Evolutionary conservation across 2,888 invertebrate genomes (phyloP).

Genomic region (Drosophila bunnanda): DNA sequence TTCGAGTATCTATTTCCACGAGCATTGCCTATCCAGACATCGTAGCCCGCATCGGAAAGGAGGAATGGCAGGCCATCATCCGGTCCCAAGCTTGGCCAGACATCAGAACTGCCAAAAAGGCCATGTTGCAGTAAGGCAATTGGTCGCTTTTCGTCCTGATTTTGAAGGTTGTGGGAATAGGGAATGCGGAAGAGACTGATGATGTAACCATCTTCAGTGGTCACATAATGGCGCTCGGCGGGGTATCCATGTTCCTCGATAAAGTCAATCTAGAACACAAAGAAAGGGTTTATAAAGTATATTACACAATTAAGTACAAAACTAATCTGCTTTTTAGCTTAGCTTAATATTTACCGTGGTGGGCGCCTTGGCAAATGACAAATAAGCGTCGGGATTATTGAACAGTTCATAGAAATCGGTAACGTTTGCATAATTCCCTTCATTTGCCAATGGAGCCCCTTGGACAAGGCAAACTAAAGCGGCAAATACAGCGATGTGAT

Average conservation of each 20-base stretch:
- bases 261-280: constrained; percentile 34
- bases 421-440: background rate
- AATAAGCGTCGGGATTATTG: constrained; percentile 44
- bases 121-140: constrained; percentile 86
- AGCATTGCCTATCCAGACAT: constrained; percentile 81
- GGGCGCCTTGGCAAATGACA: constrained; percentile 25
- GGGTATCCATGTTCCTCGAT: constrained; percentile 86
- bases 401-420: constrained; percentile 42
- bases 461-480: background rate
- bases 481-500: background rate
- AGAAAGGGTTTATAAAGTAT: background rate
- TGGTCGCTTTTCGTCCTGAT: constrained; percentile 53
- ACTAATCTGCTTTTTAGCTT: background rate
- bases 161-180: constrained; percentile 62
- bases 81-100: constrained; percentile 69
- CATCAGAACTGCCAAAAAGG: constrained; percentile 69
- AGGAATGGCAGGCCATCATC: constrained; percentile 67
- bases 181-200: constrained; percentile 77
- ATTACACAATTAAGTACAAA: too few species aligned
- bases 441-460: constrained; percentile 5
- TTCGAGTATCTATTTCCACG: constrained; percentile 68
- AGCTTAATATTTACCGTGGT: constrained; percentile 16
- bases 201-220: constrained; percentile 76
- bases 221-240: constrained; percentile 87
- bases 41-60: constrained; percentile 77